These are phyloP conservation scores for Polyodon spathula DNA, from an alignment of 2,113 vertebrate species.

Conservation along the genomic window DNA sequence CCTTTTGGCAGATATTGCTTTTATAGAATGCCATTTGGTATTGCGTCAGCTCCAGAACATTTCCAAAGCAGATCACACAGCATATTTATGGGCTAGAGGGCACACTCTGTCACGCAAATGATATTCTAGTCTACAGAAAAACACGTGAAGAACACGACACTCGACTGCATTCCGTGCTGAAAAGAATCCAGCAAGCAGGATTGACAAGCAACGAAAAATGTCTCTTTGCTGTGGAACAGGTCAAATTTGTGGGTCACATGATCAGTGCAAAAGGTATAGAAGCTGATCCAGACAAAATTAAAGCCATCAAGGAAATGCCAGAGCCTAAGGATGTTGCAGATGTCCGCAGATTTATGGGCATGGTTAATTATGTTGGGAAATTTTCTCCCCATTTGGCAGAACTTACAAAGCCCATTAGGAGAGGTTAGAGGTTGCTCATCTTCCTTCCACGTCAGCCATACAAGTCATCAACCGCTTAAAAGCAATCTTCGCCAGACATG, in stretches of 20 bases:
- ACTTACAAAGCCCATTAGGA: too few relatives aligned
- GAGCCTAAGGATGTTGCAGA: slow-evolving; percentile 3
- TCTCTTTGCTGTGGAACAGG: slow-evolving; percentile 1
- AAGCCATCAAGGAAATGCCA: slow-evolving; percentile 9
- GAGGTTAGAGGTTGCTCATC: slow-evolving; percentile 2
- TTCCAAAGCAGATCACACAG: slow-evolving; percentile 12
- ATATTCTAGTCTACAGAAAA: slow-evolving; percentile 7
- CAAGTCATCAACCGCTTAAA: background rate
- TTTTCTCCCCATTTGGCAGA: too few relatives aligned
- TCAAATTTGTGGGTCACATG: slow-evolving; percentile 9
- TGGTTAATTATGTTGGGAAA: too few relatives aligned
- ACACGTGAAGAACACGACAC: background rate
- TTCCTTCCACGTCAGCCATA: background rate
- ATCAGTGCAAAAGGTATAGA: slow-evolving; percentile 4
- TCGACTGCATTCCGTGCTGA: background rate
- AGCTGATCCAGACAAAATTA: slow-evolving; percentile 15
- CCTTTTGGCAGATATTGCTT: slow-evolving; percentile 20
- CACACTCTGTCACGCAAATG: slow-evolving; percentile 10
- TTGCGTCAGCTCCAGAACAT: slow-evolving; percentile 15
- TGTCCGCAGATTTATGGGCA: slow-evolving; percentile 7
- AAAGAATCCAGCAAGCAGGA: background rate
- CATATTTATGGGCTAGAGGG: slow-evolving; percentile 4
- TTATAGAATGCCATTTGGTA: slow-evolving; percentile 19
- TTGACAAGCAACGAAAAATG: slow-evolving; percentile 13
- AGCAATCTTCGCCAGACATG: background rate